phyloP scores from a whole-genome alignment of 2,888 invertebrate genomes.

The Dioctria rufipes region DNA sequence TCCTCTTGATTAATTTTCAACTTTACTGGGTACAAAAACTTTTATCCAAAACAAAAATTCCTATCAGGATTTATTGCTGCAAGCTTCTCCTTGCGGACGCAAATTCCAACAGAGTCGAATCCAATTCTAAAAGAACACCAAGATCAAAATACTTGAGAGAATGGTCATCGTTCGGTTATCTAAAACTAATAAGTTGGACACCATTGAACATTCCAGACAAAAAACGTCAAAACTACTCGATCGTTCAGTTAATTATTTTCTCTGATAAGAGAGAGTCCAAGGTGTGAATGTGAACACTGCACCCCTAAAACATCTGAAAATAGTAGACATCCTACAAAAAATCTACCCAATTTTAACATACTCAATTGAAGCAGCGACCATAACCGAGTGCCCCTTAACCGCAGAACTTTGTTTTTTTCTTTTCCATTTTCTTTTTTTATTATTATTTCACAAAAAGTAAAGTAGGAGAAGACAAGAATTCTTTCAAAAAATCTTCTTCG shows the following conservation, averaged over 20 bases:
- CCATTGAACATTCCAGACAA: slow-evolving; percentile 53
- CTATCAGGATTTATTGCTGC: slow-evolving; percentile 48
- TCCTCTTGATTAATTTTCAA: slow-evolving; percentile 37
- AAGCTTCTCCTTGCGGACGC: slow-evolving; percentile 23
- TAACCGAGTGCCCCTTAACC: slow-evolving; percentile 40
- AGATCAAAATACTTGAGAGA: background rate
- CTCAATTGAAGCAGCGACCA: slow-evolving; percentile 38
- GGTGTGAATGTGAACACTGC: slow-evolving; percentile 34
- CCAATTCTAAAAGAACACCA: background rate
- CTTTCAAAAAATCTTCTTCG: background rate
- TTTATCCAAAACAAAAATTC: slow-evolving; percentile 31
- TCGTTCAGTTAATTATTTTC: slow-evolving; percentile 53
- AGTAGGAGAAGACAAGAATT: slow-evolving; percentile 17
- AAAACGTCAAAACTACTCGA: slow-evolving; percentile 47
- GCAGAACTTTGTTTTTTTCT: background rate
- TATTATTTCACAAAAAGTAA: slow-evolving; percentile 12
- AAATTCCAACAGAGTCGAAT: background rate
- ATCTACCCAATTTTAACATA: slow-evolving; percentile 27
- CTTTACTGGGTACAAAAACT: slow-evolving; percentile 6
- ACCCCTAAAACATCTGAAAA: slow-evolving; percentile 25
- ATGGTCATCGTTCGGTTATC: slow-evolving; percentile 36
- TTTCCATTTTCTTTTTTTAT: background rate
- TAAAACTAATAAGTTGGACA: slow-evolving; percentile 53
- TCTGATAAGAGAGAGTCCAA: slow-evolving; percentile 41
- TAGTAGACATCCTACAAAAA: slow-evolving; percentile 24